These are phyloP conservation scores for Trichopria drosophilae DNA, from an alignment of 2,888 invertebrate species.

Conservation along the genomic window DNA sequence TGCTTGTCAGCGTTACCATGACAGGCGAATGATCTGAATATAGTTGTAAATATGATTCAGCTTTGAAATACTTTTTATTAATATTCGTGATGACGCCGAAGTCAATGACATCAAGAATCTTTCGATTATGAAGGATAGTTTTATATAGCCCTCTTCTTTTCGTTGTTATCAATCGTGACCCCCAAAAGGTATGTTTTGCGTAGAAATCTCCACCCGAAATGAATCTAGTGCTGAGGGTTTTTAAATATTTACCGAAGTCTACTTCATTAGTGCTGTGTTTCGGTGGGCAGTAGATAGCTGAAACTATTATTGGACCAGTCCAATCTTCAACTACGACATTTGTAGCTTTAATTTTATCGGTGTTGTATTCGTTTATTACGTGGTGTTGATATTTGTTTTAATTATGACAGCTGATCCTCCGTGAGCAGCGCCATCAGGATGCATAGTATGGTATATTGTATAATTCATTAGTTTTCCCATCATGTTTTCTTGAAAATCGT, in stretches of 20 bases:
- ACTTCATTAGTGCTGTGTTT: no score
- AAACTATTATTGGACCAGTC: slow-evolving; percentile 33
- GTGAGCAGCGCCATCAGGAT: not conserved
- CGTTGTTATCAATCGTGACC: slow-evolving; percentile 25
- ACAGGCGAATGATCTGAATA: slow-evolving; percentile 39
- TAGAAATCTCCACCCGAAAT: slow-evolving; percentile 16
- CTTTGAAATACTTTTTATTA: slow-evolving; percentile 22
- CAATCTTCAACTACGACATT: slow-evolving; percentile 19
- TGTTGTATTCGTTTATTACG: no score
- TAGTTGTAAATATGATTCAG: slow-evolving; percentile 32
- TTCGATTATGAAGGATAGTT: slow-evolving; percentile 22
- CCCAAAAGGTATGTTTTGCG: slow-evolving; percentile 32
- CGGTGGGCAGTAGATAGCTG: no score
- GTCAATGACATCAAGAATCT: slow-evolving; percentile 39
- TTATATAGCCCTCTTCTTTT: slow-evolving; percentile 12
- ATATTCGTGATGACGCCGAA: slow-evolving; percentile 36
- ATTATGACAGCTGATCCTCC: slow-evolving; percentile 20
- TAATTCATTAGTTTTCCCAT: no score
- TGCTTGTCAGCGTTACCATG: no score
- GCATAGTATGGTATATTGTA: not conserved
- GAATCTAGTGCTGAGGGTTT: not conserved
- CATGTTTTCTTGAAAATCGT: no score
- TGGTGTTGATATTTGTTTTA: slow-evolving; percentile 7
- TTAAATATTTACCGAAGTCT: slow-evolving; percentile 9
- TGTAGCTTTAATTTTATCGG: no score